phyloP scores from a whole-genome alignment of 2,888 invertebrate genomes.

The Nomada ruficornis region DNA sequence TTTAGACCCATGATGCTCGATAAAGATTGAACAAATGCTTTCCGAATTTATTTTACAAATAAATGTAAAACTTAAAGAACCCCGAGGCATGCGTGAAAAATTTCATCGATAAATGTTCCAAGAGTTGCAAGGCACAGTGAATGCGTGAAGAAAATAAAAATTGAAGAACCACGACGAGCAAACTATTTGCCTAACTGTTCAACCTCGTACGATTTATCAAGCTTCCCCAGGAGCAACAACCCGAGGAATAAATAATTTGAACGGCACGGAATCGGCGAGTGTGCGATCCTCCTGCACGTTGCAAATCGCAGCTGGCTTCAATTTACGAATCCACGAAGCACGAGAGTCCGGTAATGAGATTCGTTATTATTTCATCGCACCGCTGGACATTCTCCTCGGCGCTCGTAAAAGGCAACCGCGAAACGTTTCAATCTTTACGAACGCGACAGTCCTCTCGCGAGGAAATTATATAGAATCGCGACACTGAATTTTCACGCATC shows the following conservation, averaged over 20 bases:
- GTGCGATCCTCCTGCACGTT: not conserved
- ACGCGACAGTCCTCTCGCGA: not conserved
- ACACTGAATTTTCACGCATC: conserved; percentile 52
- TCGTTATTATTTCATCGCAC: conserved; percentile 16
- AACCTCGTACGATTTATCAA: conserved; percentile 22
- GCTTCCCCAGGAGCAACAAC: too few species aligned
- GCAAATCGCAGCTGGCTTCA: not conserved
- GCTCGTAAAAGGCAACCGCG: not conserved
- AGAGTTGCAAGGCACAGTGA: too few species aligned
- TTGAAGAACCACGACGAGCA: not conserved
- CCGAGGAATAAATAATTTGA: too few species aligned
- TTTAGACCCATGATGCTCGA: too few species aligned
- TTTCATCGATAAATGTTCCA: too few species aligned
- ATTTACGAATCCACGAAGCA: not conserved
- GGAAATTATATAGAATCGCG: conserved; percentile 35
- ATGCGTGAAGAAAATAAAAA: not conserved
- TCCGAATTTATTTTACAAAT: too few species aligned
- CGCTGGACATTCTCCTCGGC: not conserved
- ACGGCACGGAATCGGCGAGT: not conserved
- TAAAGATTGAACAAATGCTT: too few species aligned
- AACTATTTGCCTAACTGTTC: conserved; percentile 9
- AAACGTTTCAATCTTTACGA: too few species aligned
- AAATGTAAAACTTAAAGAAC: too few species aligned
- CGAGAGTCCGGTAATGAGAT: conserved; percentile 3
- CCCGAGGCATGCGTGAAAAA: too few species aligned